Base-by-base conservation (phyloP, 2,888 invertebrate species). In the Rhamnusium bicolor region DNA sequence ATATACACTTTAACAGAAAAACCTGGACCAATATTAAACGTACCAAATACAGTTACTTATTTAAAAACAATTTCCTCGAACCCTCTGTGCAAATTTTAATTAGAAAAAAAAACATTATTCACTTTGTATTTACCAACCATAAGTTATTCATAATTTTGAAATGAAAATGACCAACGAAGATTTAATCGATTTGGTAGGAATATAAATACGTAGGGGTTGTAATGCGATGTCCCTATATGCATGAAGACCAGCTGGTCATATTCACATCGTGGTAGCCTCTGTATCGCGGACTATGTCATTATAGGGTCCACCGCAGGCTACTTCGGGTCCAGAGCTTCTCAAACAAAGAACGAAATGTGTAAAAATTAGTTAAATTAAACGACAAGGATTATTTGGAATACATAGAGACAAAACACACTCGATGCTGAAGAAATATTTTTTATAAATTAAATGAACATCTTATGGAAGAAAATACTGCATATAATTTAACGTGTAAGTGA, bases 151-250 rank as follows among this genome's bases (percentile, higher is more conserved):
- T 24, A 14, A 54, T 54, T 54, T 53, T 24, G 21, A 24, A 54
- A 24, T 54, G 54, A n/a, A 54, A 54, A 54, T 54, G 24, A 54
- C 54, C 54, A 12, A 32, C 54, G 24, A n/a, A n/a, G 54, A 54
- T 54, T 54, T 54, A 54, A 54, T 54, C 54, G 54, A 54, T 21
- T 54, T 54, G 54, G 24, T 54, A 54, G 54, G 54, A 54, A n/a
- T 54, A 21, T n/a, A 54, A 12, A n/a, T 54, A 54, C 24, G 24
- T 12, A 24, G 24, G 54, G 54, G n/a, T n/a, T n/a, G n/a, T n/a
- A n/a, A n/a, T n/a, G n/a, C n/a, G n/a, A 12, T 54, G 24, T 21
- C 21, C n/a, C 24, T 21, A 24, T 21, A 21, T 24, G 54, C 24
- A 54, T 21, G 54, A 54, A 54, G 12, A 54, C 24, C n/a, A 14